Evolutionary conservation across 2,888 invertebrate species (phyloP), one percentile per base, ranked within the genome.

Genomic region (Mesoligia furuncula): DNA sequence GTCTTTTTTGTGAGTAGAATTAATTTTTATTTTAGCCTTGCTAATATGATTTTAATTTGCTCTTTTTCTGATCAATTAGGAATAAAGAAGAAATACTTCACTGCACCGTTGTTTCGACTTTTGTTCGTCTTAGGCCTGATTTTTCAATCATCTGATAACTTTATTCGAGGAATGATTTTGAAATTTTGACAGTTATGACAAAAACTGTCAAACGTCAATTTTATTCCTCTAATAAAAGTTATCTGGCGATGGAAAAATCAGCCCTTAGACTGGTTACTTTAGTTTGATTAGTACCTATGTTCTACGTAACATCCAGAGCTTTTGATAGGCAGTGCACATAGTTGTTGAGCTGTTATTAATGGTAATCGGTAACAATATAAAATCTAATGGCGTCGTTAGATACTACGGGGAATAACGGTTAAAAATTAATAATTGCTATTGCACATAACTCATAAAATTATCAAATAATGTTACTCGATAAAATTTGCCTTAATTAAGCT

Each of bases 341-440:
- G 11, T 36, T 57, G 13, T 51, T 42, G n/a, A 31, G 31, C 54
- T 54, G 45, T 51, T 51, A 69, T 66, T 61, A 62, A 83, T 75
- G 31, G n/a, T 72, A 75, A 80, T 75, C n/a, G 27, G 31, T 20
- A 24, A 64, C 20, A 54, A 76, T 70, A 67, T 76, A 70, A 73
- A 84, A 84, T 39, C 24, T 15, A 84, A 80, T 73, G 20, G 45
- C 59, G 71, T 72, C 80, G 64, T 80, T 80, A 51, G 17, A 36
- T 66, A 70, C n/a, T 61, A 8, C 45, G 7, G 13, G 13, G 15
- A 66, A 57, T 65, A 79, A 64, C 80, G 51, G 36, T 59, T 68
- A 61, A 66, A 72, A 45, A 57, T 59, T 57, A 36, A 67, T 70
- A 24, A 65, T 57, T 66, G 51, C 72, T n/a, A 73, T 73, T 66